These are phyloP conservation scores for Mellilla xanthometata DNA, from an alignment of 2,888 invertebrate species.

Conservation along the genomic window DNA sequence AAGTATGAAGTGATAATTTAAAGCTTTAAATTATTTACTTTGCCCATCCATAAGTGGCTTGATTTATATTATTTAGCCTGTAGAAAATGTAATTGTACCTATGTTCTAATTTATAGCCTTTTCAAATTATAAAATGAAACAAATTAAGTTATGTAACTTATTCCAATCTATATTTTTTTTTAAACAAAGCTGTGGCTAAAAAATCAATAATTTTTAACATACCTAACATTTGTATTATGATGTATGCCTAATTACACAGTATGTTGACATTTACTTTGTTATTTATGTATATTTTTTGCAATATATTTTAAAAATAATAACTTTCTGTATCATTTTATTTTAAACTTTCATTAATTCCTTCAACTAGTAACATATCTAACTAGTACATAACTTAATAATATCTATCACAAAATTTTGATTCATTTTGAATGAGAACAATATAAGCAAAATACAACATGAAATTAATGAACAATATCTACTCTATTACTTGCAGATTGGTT, in stretches of 20 bases:
- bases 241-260: too few species aligned
- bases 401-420: constrained; percentile 5
- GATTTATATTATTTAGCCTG: constrained; percentile 1
- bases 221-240: too few species aligned
- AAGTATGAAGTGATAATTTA: constrained; percentile 11
- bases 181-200: constrained; percentile 1
- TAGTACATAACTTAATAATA: constrained; percentile 2
- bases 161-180: not conserved
- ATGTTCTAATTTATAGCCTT: not conserved
- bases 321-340: not conserved
- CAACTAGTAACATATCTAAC: too few species aligned
- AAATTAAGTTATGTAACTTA: not conserved
- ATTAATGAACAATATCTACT: too few species aligned
- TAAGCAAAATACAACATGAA: not conserved
- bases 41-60: constrained; percentile 1
- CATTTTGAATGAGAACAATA: not conserved
- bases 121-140: not conserved
- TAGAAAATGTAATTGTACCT: not conserved
- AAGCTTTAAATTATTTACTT: constrained; percentile 22
- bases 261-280: too few species aligned
- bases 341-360: too few species aligned
- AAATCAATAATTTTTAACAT: too few species aligned
- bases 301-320: constrained; percentile 6
- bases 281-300: too few species aligned
- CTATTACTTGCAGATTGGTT: not conserved